These are phyloP conservation scores for Cephus spinipes DNA, from an alignment of 2,888 invertebrate species.

Conservation along the genomic window DNA sequence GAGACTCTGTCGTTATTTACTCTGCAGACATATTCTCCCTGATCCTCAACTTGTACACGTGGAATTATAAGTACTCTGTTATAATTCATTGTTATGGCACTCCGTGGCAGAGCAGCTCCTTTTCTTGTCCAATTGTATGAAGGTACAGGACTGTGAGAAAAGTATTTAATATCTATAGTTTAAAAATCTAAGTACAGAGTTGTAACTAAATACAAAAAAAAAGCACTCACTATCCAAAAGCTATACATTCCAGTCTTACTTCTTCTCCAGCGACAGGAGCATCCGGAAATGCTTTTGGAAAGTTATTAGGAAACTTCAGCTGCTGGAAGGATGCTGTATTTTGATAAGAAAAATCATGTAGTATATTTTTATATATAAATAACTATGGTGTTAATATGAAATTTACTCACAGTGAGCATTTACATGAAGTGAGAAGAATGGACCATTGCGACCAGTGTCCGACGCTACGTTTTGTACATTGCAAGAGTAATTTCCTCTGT, in stretches of 20 bases:
- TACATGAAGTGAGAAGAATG: slow-evolving; percentile 85
- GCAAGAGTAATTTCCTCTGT: slow-evolving; percentile 91
- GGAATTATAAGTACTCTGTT: slow-evolving; percentile 89
- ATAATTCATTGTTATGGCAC: slow-evolving; percentile 79
- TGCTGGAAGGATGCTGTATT: slow-evolving; percentile 85
- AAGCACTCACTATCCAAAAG: slow-evolving; percentile 87
- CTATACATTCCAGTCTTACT: slow-evolving; percentile 93
- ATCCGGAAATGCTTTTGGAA: slow-evolving; percentile 95
- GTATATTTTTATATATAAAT: neutral
- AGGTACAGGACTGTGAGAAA: slow-evolving; percentile 78
- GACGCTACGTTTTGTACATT: slow-evolving; percentile 90
- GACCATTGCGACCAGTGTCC: slow-evolving; percentile 89
- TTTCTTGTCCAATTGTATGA: slow-evolving; percentile 93
- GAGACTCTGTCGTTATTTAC: slow-evolving; percentile 84
- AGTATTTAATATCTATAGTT: slow-evolving; percentile 12
- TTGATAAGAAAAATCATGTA: slow-evolving; percentile 10
- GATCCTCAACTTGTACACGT: slow-evolving; percentile 90
- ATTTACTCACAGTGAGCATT: slow-evolving; percentile 79
- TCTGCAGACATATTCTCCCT: slow-evolving; percentile 91
- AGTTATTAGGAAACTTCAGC: slow-evolving; percentile 92
- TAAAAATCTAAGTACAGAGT: neutral
- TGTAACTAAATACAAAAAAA: slow-evolving; percentile 19
- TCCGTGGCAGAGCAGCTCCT: slow-evolving; percentile 79
- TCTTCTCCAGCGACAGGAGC: slow-evolving; percentile 91
- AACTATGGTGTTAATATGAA: slow-evolving; percentile 6